These are phyloP conservation scores for Cephalophus harveyi DNA, from an alignment of 2,113 vertebrate genomes.

Conservation along the genomic window DNA sequence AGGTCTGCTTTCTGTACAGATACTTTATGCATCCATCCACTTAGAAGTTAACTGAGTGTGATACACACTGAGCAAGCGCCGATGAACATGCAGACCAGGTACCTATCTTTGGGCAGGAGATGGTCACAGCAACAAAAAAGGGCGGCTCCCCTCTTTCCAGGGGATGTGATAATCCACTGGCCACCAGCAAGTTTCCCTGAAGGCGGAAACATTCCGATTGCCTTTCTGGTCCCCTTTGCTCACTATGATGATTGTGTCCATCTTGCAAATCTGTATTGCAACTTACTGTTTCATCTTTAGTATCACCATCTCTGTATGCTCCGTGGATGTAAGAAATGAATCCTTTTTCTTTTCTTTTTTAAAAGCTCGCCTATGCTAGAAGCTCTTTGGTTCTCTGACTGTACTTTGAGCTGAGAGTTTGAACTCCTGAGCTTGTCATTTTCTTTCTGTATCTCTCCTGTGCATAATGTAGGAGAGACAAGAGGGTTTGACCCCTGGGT, in stretches of 20 bases:
- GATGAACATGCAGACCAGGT: accelerated
- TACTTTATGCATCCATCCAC: no score
- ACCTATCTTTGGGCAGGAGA: background rate
- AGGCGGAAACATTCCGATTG: no score
- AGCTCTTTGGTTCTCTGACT: background rate
- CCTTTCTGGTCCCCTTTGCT: background rate
- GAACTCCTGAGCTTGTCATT: background rate
- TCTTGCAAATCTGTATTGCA: background rate
- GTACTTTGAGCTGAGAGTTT: background rate
- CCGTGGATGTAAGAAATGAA: background rate
- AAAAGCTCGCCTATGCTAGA: background rate
- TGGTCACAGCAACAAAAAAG: background rate
- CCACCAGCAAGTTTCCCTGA: background rate
- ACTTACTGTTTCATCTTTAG: background rate
- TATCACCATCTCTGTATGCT: background rate
- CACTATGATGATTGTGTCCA: background rate
- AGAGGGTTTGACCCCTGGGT: background rate
- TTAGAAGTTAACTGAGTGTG: no score
- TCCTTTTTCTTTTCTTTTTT: background rate
- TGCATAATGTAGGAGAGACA: background rate
- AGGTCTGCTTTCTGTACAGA: background rate
- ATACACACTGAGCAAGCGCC: accelerated
- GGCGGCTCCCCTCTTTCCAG: background rate
- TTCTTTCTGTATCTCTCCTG: background rate
- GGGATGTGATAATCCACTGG: no score